A percentile compares a stretch with the other conserved stretches of the same genome.
phyloP scores from a whole-genome alignment of 2,797 vertebrate genomes.

The Dermochelys coriacea region DNA sequence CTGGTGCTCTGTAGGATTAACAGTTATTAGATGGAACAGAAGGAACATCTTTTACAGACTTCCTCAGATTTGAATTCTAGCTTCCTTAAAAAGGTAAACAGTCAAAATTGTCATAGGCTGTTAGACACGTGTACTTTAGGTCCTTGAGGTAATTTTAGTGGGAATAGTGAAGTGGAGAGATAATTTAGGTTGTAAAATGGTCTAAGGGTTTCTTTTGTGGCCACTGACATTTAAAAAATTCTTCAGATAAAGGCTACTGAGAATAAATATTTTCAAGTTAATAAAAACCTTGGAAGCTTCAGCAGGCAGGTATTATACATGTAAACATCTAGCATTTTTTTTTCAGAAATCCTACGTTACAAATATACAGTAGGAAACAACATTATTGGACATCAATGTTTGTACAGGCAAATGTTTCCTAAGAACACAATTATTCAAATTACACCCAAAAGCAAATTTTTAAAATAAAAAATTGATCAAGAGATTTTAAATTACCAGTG shows the following conservation, averaged over 20 bases:
- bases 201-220: conserved; percentile 65
- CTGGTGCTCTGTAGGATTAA: neutral
- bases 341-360: neutral
- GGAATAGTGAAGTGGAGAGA: conserved; percentile 26
- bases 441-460: neutral
- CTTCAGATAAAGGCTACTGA: conserved; percentile 64
- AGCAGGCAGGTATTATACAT: neutral
- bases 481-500: neutral
- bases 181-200: conserved; percentile 68
- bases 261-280: conserved; percentile 71
- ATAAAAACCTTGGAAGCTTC: conserved; percentile 61
- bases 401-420: neutral
- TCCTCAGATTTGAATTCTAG: conserved; percentile 34
- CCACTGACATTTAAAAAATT: conserved; percentile 69
- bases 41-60: conserved; percentile 31
- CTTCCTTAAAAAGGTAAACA: conserved; percentile 55
- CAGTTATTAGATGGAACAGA: conserved; percentile 15
- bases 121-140: conserved; percentile 49
- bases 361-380: neutral
- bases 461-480: neutral
- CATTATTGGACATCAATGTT: neutral
- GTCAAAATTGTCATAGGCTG: conserved; percentile 20
- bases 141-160: conserved; percentile 39
- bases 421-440: neutral
- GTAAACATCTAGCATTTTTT: conserved; percentile 25